Conservation (phyloP, 1,140 invertebrate genomes). For the Macrobrachium rosenbergii region DNA sequence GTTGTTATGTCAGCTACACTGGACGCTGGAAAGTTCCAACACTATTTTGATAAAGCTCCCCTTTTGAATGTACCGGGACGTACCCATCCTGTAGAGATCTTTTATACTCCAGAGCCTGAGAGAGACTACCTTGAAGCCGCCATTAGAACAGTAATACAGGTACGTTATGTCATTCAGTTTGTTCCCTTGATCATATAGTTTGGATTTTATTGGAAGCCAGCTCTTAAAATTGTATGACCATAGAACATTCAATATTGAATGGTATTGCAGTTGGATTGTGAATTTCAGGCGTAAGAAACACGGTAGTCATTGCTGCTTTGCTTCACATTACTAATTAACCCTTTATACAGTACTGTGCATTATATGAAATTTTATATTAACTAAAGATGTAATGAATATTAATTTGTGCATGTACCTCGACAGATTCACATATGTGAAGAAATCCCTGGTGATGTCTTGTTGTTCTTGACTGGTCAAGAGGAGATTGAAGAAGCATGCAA, state of each 20-base stretch:
- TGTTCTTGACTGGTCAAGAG: constrained; percentile 96
- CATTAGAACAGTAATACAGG: constrained; percentile 96
- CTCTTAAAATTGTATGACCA: background rate
- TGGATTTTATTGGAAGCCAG: too few species aligned
- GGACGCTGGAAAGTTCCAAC: constrained; percentile 99
- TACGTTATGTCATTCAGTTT: constrained; percentile 24
- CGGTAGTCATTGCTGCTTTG: background rate
- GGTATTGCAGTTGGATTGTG: background rate
- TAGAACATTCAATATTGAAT: background rate
- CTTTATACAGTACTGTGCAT: too few species aligned
- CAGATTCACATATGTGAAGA: constrained; percentile 98
- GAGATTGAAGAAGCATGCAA: constrained; percentile 99
- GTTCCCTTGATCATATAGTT: background rate
- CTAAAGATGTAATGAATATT: too few species aligned
- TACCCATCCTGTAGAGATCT: constrained; percentile 98
- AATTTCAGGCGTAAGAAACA: background rate
- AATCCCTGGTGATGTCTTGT: constrained; percentile 89
- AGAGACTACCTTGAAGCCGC: constrained; percentile 98
- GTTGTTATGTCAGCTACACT: constrained; percentile 99
- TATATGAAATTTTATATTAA: too few species aligned
- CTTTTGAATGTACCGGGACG: constrained; percentile 98
- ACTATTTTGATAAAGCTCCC: constrained; percentile 98
- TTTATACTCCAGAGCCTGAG: constrained; percentile 99
- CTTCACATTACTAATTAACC: too few species aligned
- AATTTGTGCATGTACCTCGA: background rate